Percentiles rank a stretch among this genome's conserved stretches.
Conservation (phyloP, 2,113 vertebrate genomes). For the Calyptomena viridis region DNA sequence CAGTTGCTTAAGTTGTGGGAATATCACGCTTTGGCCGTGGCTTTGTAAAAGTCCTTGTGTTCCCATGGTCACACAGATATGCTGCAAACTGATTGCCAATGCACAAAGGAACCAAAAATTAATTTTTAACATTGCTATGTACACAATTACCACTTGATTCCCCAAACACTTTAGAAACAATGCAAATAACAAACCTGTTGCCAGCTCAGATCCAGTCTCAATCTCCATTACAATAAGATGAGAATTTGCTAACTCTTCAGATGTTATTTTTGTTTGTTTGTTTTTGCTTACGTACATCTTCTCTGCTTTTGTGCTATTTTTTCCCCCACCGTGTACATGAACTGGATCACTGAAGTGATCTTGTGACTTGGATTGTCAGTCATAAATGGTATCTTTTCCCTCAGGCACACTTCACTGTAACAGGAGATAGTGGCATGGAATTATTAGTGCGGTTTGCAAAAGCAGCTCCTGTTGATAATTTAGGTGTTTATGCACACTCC, state of each 20-base stretch:
- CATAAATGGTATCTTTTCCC: not conserved
- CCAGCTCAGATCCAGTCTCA: not conserved
- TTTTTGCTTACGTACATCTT: not conserved
- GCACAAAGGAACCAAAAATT: not conserved
- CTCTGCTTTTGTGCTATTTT: not conserved
- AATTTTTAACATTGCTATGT: not conserved
- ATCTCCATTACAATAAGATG: not conserved
- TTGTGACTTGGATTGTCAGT: not conserved
- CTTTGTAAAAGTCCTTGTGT: not conserved
- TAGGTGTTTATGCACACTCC: not conserved
- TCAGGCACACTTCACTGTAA: not conserved
- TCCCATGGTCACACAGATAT: not conserved
- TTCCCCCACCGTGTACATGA: not conserved
- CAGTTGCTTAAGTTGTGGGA: not conserved
- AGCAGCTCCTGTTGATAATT: not conserved
- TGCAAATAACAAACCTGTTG: not conserved
- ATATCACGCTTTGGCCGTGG: fast-evolving
- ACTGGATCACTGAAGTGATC: not conserved
- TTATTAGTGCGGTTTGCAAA: not conserved
- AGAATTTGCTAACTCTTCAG: not conserved
- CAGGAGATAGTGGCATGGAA: not conserved
- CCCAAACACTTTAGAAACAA: not conserved
- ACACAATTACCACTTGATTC: not conserved
- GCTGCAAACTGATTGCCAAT: not conserved
- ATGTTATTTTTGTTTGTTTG: not conserved